A percentile compares a stretch with the other conserved stretches of the same genome.
Evolutionary conservation across 1,140 invertebrate genomes (phyloP).

Genomic region (Agrypnia vestita): DNA sequence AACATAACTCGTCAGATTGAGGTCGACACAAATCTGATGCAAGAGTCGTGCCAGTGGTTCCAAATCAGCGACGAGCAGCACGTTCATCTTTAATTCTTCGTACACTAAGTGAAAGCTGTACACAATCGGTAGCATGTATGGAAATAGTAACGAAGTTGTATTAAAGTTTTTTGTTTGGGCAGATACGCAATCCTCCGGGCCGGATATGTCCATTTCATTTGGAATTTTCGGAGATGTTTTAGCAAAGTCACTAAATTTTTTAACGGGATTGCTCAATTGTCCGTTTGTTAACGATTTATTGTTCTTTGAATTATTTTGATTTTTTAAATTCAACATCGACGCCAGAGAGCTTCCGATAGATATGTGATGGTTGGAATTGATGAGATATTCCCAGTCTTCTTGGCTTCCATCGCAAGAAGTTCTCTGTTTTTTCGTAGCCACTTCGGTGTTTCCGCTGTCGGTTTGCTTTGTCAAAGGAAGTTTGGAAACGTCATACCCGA

Average conservation of each 20-base stretch:
- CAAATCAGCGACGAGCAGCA: constrained; percentile 79
- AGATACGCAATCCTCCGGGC: constrained; percentile 51
- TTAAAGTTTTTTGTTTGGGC: constrained; percentile 75
- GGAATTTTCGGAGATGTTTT: constrained; percentile 29
- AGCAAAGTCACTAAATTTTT: constrained; percentile 35
- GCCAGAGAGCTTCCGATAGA: constrained; percentile 64
- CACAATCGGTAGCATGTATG: constrained; percentile 82
- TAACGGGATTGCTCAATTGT: constrained; percentile 39
- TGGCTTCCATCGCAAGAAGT: constrained; percentile 76
- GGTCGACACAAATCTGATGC: constrained; percentile 85
- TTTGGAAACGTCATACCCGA: constrained; percentile 84
- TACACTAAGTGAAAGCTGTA: constrained; percentile 91
- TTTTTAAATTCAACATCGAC: constrained; percentile 65
- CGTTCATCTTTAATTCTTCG: constrained; percentile 92
- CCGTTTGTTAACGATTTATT: constrained; percentile 25
- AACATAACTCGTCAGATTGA: constrained; percentile 81
- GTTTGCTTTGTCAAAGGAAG: constrained; percentile 71
- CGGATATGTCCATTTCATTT: constrained; percentile 54
- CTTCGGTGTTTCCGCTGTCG: constrained; percentile 71
- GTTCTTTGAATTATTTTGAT: constrained; percentile 35
- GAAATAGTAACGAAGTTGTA: constrained; percentile 80
- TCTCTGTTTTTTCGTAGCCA: constrained; percentile 75
- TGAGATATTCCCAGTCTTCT: constrained; percentile 86
- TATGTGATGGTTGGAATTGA: constrained; percentile 76
- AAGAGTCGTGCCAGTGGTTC: constrained; percentile 82